phyloP scores from a whole-genome alignment of 2,888 invertebrate species.

The Cryptocephalus primarius region DNA sequence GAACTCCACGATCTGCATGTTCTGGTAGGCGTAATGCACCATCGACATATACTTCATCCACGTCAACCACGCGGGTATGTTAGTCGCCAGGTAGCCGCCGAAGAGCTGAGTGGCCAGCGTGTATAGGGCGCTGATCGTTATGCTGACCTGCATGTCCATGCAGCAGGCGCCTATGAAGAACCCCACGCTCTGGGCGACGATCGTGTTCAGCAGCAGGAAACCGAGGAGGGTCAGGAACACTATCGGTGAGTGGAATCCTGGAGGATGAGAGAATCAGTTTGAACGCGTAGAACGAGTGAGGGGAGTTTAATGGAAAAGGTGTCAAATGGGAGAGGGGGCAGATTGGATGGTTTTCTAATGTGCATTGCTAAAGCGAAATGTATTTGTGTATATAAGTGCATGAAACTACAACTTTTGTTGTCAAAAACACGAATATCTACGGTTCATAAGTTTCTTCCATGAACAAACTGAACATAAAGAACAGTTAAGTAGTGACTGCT shows the following conservation, averaged over 20 bases:
- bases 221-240: slow-evolving; percentile 59
- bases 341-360: too few relatives aligned
- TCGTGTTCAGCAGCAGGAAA: slow-evolving; percentile 57
- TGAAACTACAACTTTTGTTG: too few relatives aligned
- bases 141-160: slow-evolving; percentile 65
- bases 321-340: too few relatives aligned
- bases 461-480: too few relatives aligned
- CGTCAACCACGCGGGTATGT: slow-evolving; percentile 60
- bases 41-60: slow-evolving; percentile 67
- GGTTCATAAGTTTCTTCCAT: too few relatives aligned
- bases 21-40: slow-evolving; percentile 71
- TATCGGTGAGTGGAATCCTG: slow-evolving; percentile 45
- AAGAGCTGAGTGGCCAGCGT: slow-evolving; percentile 67
- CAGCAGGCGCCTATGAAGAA: slow-evolving; percentile 70
- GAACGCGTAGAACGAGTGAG: too few relatives aligned
- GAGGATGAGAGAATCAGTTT: background rate
- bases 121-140: slow-evolving; percentile 65
- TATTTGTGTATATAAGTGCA: too few relatives aligned
- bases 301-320: too few relatives aligned
- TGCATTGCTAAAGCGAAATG: too few relatives aligned
- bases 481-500: too few relatives aligned
- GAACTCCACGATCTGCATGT: slow-evolving; percentile 71
- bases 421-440: too few relatives aligned
- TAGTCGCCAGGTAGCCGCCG: slow-evolving; percentile 63
- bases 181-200: slow-evolving; percentile 69